Evolutionary conservation across 1,140 invertebrate genomes (phyloP).

Genomic region (Pseudomyrmex sp.): DNA sequence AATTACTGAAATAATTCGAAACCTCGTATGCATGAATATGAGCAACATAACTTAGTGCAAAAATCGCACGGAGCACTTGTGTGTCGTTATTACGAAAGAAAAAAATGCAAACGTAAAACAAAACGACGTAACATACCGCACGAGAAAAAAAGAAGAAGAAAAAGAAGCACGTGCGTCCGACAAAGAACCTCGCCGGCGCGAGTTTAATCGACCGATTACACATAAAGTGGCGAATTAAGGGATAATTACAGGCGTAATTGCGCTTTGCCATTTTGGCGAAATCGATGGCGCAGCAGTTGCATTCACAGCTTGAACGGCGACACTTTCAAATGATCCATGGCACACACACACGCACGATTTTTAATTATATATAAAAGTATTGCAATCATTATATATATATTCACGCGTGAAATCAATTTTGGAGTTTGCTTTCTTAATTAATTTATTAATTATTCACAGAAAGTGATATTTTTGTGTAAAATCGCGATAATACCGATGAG

Average conservation of each 20-base stretch:
- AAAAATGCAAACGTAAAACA: conserved; percentile 6
- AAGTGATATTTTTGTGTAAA: background rate
- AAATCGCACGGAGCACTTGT: background rate
- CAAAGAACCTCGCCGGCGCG: background rate
- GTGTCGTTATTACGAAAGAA: background rate
- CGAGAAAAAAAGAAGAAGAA: background rate
- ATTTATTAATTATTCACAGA: background rate
- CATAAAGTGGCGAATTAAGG: background rate
- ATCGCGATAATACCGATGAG: background rate
- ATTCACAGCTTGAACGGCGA: background rate
- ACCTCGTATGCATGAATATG: background rate
- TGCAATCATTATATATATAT: background rate
- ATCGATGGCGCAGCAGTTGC: background rate
- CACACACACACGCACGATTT: background rate
- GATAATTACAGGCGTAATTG: conserved; percentile 34
- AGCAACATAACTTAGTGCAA: background rate
- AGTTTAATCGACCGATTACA: conserved; percentile 10
- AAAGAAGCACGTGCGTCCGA: background rate
- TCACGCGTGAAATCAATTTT: conserved; percentile 15
- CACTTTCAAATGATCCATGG: background rate
- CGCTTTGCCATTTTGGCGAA: conserved; percentile 14
- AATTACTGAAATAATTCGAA: too few species aligned
- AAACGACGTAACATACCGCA: background rate
- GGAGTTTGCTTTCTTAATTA: background rate
- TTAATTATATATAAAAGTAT: background rate